These are phyloP conservation scores for Hydrolagus colliei DNA, from an alignment of 2,797 vertebrate genomes.

Conservation along the genomic window DNA sequence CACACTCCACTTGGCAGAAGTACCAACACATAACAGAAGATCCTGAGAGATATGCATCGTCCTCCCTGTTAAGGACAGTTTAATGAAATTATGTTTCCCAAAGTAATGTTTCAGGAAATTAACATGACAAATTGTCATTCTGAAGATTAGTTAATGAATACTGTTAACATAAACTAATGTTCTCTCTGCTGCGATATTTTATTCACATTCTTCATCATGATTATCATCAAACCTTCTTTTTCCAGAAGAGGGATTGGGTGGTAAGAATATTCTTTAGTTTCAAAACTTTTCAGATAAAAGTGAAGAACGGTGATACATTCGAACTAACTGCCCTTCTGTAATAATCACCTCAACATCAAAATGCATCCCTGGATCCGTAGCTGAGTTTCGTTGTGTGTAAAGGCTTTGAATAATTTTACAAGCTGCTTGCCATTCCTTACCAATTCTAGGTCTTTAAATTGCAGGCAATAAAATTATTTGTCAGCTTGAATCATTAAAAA, in stretches of 20 bases:
- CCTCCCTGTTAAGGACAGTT: slow-evolving; percentile 25
- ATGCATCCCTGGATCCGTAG: background rate
- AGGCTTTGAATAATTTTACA: slow-evolving; percentile 9
- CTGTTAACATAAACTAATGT: slow-evolving; percentile 21
- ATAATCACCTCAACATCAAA: no score
- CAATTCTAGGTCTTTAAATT: background rate
- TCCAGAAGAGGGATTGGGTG: background rate
- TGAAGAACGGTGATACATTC: no score
- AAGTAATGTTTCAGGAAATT: slow-evolving; percentile 28
- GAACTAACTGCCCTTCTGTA: no score
- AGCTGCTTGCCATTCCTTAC: background rate
- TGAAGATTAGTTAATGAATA: slow-evolving; percentile 27
- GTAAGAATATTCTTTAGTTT: background rate
- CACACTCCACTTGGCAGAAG: slow-evolving; percentile 14
- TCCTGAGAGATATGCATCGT: slow-evolving; percentile 2
- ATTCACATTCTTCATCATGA: slow-evolving; percentile 21
- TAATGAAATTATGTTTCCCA: slow-evolving; percentile 31
- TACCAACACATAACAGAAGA: slow-evolving; percentile 1
- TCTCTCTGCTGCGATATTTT: background rate
- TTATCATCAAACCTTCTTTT: slow-evolving; percentile 1
- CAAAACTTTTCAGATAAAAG: background rate
- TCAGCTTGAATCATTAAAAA: slow-evolving; percentile 15
- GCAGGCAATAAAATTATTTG: background rate
- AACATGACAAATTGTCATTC: slow-evolving; percentile 31
- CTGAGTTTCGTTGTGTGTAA: background rate